These are phyloP conservation scores for Thaumatotibia leucotreta DNA, from an alignment of 1,140 invertebrate species.

Conservation along the genomic window DNA sequence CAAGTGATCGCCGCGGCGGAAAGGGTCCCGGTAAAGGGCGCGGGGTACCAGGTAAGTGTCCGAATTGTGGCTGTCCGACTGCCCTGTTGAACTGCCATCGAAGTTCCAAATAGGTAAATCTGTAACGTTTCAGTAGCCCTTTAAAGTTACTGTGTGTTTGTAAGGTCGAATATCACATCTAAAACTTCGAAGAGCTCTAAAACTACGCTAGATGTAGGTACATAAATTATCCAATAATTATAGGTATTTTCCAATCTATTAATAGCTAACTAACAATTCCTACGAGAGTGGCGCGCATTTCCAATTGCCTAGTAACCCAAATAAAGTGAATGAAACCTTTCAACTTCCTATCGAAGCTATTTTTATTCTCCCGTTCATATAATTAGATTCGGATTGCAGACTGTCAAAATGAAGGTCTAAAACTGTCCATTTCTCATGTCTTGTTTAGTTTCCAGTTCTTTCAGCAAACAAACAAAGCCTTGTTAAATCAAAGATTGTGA, in stretches of 20 bases:
- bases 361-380: conserved; percentile 30
- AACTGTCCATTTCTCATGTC: conserved; percentile 21
- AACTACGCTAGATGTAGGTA: too few relatives aligned
- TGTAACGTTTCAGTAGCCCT: too few relatives aligned
- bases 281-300: too few relatives aligned
- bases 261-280: neutral
- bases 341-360: conserved; percentile 66
- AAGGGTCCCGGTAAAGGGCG: conserved; percentile 96
- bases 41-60: conserved; percentile 94
- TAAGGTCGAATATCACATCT: too few relatives aligned
- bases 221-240: too few relatives aligned
- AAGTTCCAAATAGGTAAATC: conserved; percentile 97
- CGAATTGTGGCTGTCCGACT: conserved; percentile 88
- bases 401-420: too few relatives aligned
- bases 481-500: too few relatives aligned
- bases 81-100: conserved; percentile 93
- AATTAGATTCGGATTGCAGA: conserved; percentile 39
- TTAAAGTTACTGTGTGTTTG: too few relatives aligned
- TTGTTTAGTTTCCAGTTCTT: conserved; percentile 31
- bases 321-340: conserved; percentile 52
- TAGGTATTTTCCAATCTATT: too few relatives aligned
- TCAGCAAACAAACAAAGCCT: too few relatives aligned
- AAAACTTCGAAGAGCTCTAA: too few relatives aligned
- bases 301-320: conserved; percentile 35
- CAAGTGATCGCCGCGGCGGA: conserved; percentile 91